Conservation (phyloP, 2,113 vertebrate species). For the Atlantisia rogersi region DNA sequence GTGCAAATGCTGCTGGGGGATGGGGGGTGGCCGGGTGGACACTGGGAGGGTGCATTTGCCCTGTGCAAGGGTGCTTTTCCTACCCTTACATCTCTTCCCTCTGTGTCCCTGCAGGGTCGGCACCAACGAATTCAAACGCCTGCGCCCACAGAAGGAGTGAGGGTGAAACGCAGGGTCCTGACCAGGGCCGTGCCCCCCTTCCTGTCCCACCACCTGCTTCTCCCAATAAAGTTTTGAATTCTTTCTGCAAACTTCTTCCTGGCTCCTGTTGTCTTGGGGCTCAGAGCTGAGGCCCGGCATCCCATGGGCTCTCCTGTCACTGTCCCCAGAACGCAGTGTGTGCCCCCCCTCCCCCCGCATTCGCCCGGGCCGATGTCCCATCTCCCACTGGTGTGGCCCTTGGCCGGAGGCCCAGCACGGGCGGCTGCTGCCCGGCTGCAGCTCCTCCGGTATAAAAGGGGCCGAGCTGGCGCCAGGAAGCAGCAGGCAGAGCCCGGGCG, state of each 20-base stretch:
- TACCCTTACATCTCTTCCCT: neutral
- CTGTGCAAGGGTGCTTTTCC: neutral
- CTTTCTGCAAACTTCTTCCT: neutral
- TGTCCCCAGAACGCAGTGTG: accelerated
- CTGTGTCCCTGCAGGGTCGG: neutral
- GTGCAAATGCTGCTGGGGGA: neutral
- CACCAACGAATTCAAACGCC: neutral
- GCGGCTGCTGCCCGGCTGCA: accelerated
- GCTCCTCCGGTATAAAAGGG: neutral
- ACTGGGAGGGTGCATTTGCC: accelerated
- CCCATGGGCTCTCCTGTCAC: neutral
- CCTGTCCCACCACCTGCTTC: neutral
- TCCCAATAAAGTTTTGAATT: neutral
- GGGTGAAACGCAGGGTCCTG: accelerated
- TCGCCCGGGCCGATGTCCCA: accelerated
- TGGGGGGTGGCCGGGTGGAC: accelerated
- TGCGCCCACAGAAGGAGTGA: accelerated
- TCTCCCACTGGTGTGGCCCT: neutral
- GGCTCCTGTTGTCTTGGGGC: accelerated
- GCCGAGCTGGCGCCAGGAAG: accelerated
- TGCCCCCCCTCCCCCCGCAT: too few relatives aligned
- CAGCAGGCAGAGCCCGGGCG: accelerated
- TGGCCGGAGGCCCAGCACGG: neutral
- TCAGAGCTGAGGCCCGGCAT: neutral
- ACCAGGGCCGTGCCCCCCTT: accelerated